phyloP scores from a whole-genome alignment of 2,888 invertebrate genomes.

The Dioctria rufipes region DNA sequence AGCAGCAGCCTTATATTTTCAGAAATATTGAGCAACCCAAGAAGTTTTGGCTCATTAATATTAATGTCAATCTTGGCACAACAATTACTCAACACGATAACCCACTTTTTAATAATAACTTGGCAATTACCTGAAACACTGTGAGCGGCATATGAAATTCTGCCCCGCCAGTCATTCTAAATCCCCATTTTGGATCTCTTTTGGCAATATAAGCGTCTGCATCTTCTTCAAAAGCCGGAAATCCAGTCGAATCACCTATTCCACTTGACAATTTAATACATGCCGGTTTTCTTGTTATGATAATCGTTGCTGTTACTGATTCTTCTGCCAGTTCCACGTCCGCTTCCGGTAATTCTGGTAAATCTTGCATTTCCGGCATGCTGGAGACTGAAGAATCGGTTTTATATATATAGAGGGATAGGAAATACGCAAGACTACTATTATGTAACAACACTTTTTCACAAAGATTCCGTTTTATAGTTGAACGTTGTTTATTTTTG shows the following conservation, averaged over 20 bases:
- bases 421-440: no score
- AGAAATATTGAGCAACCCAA: constrained; percentile 22
- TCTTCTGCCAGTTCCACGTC: neutral
- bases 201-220: constrained; percentile 66
- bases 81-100: constrained; percentile 23
- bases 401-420: no score
- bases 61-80: neutral
- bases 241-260: constrained; percentile 70
- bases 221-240: constrained; percentile 69
- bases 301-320: neutral
- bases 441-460: no score
- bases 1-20: neutral
- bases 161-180: constrained; percentile 71
- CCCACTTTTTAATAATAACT: constrained; percentile 39
- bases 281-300: constrained; percentile 62
- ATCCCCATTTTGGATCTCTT: constrained; percentile 71
- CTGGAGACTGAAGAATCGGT: no score
- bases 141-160: constrained; percentile 72
- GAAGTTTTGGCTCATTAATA: constrained; percentile 21
- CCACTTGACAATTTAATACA: constrained; percentile 69
- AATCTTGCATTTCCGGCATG: constrained; percentile 29
- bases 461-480: no score
- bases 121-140: constrained; percentile 70
- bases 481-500: no score
- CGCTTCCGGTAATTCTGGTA: constrained; percentile 25